Evolutionary conservation across 2,113 vertebrate genomes (phyloP).

Genomic region (Proterorhinus semilunaris): DNA sequence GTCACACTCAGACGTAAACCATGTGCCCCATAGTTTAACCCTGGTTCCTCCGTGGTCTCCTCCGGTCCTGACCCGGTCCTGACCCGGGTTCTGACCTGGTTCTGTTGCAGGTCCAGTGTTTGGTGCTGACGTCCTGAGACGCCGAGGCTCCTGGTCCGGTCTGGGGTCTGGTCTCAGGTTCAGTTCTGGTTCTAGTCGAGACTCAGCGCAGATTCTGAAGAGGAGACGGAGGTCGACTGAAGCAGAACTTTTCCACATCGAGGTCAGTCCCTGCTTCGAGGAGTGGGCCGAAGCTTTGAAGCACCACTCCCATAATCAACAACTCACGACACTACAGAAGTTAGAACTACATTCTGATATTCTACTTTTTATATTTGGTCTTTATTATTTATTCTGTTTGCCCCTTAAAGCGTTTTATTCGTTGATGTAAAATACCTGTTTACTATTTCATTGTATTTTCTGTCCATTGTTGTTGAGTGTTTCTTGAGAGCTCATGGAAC

Average conservation of each 20-base stretch:
- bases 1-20: too few relatives aligned
- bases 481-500: too few relatives aligned
- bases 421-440: neutral
- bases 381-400: neutral
- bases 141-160: conserved; percentile 36
- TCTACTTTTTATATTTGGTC: neutral
- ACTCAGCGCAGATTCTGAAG: neutral
- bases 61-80: neutral
- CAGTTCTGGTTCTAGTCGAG: neutral
- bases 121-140: neutral
- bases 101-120: neutral
- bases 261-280: conserved; percentile 35
- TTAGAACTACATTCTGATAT: neutral
- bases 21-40: too few relatives aligned
- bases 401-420: too few relatives aligned
- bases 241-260: conserved; percentile 58
- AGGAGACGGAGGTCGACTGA: conserved; percentile 36
- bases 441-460: too few relatives aligned
- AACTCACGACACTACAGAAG: neutral
- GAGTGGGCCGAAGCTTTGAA: too few relatives aligned
- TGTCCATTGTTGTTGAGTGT: neutral
- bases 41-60: neutral
- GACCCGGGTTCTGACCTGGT: neutral
- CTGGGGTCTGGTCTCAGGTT: conserved; percentile 21
- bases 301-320: too few relatives aligned